phyloP scores from a whole-genome alignment of 2,113 vertebrate species.

The Antigone vipio region DNA sequence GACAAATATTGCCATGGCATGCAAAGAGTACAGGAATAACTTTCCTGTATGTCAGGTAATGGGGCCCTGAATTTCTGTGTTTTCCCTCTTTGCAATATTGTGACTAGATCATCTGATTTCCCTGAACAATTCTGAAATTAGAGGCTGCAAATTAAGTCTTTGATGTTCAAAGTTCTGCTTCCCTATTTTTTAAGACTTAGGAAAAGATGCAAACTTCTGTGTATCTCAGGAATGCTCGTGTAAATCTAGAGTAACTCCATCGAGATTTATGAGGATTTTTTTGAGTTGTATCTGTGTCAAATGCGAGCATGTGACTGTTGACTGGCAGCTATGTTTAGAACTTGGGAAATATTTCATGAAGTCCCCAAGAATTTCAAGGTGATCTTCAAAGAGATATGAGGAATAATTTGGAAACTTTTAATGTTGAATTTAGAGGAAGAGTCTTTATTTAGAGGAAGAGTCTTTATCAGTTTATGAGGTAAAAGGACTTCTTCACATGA shows the following conservation, averaged over 20 bases:
- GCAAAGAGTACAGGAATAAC: not conserved
- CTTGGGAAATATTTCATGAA: conserved; percentile 7
- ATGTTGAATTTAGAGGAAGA: not conserved
- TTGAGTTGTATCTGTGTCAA: conserved; percentile 26
- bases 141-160: conserved; percentile 25
- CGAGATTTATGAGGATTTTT: not conserved
- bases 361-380: conserved; percentile 33
- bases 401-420: not conserved
- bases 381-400: not conserved
- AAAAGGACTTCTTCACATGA: not conserved
- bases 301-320: not conserved
- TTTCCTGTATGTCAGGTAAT: not conserved
- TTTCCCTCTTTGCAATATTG: not conserved
- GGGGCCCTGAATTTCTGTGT: not conserved
- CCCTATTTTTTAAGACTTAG: not conserved
- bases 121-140: conserved; percentile 25
- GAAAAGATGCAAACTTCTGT: not conserved
- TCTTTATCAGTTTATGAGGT: not conserved
- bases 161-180: not conserved
- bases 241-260: not conserved
- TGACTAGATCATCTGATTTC: not conserved
- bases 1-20: not conserved
- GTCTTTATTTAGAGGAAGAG: not conserved
- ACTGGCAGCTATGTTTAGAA: conserved; percentile 20
- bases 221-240: not conserved